phyloP scores from a whole-genome alignment of 2,113 vertebrate species.

The Tyto alba region DNA sequence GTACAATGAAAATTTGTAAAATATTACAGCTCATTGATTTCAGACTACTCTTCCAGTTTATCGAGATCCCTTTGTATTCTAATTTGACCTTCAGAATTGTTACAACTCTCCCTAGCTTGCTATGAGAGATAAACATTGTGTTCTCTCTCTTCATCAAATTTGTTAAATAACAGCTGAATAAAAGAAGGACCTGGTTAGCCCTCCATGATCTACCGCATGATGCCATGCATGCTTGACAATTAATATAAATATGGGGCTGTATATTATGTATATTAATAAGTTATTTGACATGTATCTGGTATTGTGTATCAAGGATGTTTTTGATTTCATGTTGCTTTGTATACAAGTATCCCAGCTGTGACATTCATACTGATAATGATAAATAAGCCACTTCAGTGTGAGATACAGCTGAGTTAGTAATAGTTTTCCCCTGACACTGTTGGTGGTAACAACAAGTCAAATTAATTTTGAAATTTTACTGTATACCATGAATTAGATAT shows the following conservation, averaged over 20 bases:
- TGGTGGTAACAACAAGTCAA: background rate
- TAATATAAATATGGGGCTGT: background rate
- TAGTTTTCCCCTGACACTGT: background rate
- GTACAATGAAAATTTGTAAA: background rate
- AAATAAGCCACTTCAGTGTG: background rate
- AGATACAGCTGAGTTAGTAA: background rate
- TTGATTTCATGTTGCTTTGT: background rate
- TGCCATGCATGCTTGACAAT: background rate
- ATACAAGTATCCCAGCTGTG: background rate
- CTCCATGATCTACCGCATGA: background rate
- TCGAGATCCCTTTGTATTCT: background rate
- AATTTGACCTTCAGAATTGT: background rate
- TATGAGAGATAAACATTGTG: background rate
- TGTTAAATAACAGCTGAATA: background rate
- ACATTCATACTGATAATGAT: background rate
- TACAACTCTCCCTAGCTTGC: background rate
- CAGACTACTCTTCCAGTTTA: background rate
- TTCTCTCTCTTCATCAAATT: background rate
- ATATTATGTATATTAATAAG: background rate
- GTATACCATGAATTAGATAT: background rate
- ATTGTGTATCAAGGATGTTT: background rate
- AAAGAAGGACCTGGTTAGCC: background rate
- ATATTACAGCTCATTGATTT: background rate
- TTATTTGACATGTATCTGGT: background rate
- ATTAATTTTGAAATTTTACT: background rate